Evolutionary conservation across 2,797 vertebrate genomes (phyloP).

Genomic region (Trematomus bernacchii): DNA sequence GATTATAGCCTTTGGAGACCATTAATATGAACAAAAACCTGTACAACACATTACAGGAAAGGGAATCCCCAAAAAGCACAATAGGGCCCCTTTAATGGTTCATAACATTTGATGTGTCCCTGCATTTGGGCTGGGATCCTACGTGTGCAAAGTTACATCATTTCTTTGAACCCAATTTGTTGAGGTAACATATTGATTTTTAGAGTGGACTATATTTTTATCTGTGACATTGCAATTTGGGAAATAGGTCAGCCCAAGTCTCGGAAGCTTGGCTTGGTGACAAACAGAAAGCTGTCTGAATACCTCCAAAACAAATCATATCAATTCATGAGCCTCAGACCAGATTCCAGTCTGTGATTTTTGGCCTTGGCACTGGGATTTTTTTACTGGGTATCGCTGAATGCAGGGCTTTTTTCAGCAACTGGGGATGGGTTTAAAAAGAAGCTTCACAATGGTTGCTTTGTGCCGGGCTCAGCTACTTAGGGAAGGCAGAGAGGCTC

Average conservation of each 20-base stretch:
- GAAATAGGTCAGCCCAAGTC: constrained; percentile 66
- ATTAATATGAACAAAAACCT: no score
- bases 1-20: no score
- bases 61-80: no score
- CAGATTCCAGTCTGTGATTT: constrained; percentile 84
- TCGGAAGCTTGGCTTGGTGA: constrained; percentile 55
- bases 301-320: constrained; percentile 71
- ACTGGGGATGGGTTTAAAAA: constrained; percentile 79
- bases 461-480: constrained; percentile 80
- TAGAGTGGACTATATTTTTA: constrained; percentile 30
- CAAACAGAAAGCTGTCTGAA: constrained; percentile 70
- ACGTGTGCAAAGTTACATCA: constrained; percentile 21
- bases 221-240: constrained; percentile 60
- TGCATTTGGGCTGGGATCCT: constrained; percentile 4
- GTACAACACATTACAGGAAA: no score
- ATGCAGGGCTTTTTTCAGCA: constrained; percentile 69
- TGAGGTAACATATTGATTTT: constrained; percentile 26
- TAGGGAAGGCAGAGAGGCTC: constrained; percentile 74
- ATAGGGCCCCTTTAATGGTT: background rate
- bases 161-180: constrained; percentile 43
- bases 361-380: constrained; percentile 78
- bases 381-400: constrained; percentile 70
- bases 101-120: background rate
- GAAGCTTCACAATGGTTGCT: constrained; percentile 80
- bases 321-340: constrained; percentile 73